Evolutionary conservation across 2,888 invertebrate genomes (phyloP), one percentile per base, ranked within the genome.

Genomic region (Macaria liturata): DNA sequence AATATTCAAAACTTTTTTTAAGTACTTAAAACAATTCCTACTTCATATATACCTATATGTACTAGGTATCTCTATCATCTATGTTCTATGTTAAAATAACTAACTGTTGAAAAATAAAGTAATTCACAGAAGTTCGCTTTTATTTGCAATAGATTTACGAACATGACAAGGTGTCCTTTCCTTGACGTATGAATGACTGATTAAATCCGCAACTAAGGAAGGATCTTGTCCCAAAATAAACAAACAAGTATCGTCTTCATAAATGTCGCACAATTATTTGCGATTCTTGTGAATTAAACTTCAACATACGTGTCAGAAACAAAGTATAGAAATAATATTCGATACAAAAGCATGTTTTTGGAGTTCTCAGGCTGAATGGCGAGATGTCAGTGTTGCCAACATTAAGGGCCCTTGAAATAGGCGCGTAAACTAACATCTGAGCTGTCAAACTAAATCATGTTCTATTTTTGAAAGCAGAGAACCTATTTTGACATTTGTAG

Each of bases 361-460:
- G 69, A 52, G 74, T 76, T 76, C 76, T 74, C 65, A 66, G 76
- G 74, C 78, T 69, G 72, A 75, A 78, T 77, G 83, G 88, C 69
- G 73, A 84, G 73, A 84, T 80, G 84, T 85, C 86, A 86, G 70
- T 83, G 83, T 70, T 83, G 80, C 80, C 80, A 88, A 80, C 84
- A 84, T 87, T 63, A 71, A 91, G 90, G 62, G 78, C 80, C 68
- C 88, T 90, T 71, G 74, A 84, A 78, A 82, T 72, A 80, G 79
- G 80, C 84, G 83, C 79, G 81, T 69, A 79, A 83, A 81, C 75
- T 80, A 83, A 84, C 83, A 78, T 76, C 64, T 60, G 66, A 20
- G 34, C 8, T 40, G 43, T 61, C 66, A 72, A 67, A 67, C 65
- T 59, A 69, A 74, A 71, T 68, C 71, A 69, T 65, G 65, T 70